phyloP scores from a whole-genome alignment of 2,797 vertebrate genomes.

The Microhierax caerulescens region DNA sequence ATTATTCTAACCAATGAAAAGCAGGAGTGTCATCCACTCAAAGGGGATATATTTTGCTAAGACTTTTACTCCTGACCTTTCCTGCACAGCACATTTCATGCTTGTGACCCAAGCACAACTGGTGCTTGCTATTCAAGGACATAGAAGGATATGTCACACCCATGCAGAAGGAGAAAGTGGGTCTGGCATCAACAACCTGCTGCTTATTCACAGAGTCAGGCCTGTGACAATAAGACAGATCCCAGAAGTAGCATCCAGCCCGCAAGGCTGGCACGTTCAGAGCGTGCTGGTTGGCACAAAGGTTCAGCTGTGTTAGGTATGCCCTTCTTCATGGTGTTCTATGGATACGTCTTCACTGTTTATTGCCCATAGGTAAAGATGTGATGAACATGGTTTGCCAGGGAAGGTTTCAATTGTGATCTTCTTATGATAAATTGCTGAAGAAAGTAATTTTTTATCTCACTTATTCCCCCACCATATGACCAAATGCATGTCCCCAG shows the following conservation, averaged over 20 bases:
- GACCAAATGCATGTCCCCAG: background rate
- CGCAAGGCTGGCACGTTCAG: background rate
- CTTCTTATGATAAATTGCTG: background rate
- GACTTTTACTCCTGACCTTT: background rate
- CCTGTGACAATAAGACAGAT: background rate
- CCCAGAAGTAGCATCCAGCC: background rate
- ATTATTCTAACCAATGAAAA: background rate
- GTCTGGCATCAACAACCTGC: background rate
- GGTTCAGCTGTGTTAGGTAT: background rate
- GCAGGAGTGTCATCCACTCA: background rate
- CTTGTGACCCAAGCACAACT: background rate
- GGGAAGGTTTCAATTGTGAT: background rate
- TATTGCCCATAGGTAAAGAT: background rate
- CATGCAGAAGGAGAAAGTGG: background rate
- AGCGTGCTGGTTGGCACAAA: background rate
- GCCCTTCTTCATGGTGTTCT: background rate
- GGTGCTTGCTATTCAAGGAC: background rate
- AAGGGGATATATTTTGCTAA: background rate
- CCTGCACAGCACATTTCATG: background rate
- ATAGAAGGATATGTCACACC: background rate
- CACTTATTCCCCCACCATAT: background rate
- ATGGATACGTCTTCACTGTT: background rate
- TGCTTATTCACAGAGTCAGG: background rate
- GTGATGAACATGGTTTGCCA: background rate
- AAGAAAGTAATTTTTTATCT: background rate